A percentile compares a stretch with the other conserved stretches of the same genome.
These are phyloP conservation scores for Hartigia nigra DNA, from an alignment of 2,888 invertebrate genomes.

Conservation along the genomic window DNA sequence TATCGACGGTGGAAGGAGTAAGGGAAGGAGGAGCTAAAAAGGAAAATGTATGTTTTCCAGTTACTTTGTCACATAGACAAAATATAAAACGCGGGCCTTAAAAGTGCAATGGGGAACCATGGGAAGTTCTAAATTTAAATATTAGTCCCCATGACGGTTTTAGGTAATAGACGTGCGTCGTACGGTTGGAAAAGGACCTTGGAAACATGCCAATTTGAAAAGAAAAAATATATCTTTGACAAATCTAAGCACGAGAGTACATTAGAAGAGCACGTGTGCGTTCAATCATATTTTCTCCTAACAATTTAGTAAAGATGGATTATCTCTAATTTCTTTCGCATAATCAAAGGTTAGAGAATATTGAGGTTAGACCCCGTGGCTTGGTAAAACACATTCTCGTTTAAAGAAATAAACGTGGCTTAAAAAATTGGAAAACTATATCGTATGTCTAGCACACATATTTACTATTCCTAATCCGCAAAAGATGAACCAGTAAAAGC, in stretches of 20 bases:
- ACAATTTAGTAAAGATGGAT: background rate
- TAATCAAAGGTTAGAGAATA: background rate
- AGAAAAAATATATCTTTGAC: background rate
- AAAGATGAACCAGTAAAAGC: background rate
- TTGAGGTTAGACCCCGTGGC: background rate
- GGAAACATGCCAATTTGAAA: background rate
- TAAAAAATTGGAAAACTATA: background rate
- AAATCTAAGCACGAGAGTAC: background rate
- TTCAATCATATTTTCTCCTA: background rate
- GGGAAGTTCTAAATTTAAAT: background rate
- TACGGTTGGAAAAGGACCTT: background rate
- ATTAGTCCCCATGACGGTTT: background rate
- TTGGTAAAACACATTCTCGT: background rate
- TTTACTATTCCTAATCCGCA: background rate
- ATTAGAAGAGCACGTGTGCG: background rate
- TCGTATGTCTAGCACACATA: background rate
- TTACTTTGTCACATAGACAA: background rate
- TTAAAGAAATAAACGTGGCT: background rate
- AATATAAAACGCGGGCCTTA: background rate
- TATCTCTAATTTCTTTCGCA: background rate
- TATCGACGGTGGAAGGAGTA: background rate
- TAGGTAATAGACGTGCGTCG: background rate
- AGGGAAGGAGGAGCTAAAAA: background rate
- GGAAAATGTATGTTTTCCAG: background rate
- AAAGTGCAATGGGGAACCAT: background rate